phyloP scores from a whole-genome alignment of 2,888 invertebrate species.

The Eledona agricola region DNA sequence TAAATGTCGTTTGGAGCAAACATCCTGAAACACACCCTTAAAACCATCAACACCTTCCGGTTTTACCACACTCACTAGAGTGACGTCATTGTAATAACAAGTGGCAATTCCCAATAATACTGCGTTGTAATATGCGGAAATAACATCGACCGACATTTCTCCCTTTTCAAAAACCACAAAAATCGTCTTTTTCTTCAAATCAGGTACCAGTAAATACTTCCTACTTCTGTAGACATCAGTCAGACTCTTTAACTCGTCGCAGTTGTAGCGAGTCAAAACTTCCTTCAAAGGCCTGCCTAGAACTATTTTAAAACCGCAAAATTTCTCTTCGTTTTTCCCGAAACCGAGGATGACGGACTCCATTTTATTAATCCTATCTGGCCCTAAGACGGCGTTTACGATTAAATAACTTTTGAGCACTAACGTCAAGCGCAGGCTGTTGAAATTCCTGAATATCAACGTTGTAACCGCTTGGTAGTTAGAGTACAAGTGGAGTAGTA shows the following conservation, averaged over 20 bases:
- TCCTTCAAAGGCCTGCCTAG: constrained; percentile 67
- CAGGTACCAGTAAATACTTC: constrained; percentile 67
- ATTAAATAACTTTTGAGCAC: constrained; percentile 74
- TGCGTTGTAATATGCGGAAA: constrained; percentile 76
- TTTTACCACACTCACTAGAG: constrained; percentile 49
- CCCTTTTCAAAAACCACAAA: constrained; percentile 67
- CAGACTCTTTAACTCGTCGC: constrained; percentile 60
- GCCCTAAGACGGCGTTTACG: constrained; percentile 68
- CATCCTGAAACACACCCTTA: constrained; percentile 47
- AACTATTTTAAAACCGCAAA: constrained; percentile 71
- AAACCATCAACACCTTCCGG: not conserved
- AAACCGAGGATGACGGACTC: constrained; percentile 75
- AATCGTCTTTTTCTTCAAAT: constrained; percentile 63
- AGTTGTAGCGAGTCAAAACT: constrained; percentile 38
- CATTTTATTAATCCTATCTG: constrained; percentile 72
- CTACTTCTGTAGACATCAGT: constrained; percentile 63
- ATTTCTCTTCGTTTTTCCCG: constrained; percentile 63
- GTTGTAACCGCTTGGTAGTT: constrained; percentile 89
- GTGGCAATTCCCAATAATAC: constrained; percentile 65
- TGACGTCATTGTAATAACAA: constrained; percentile 55
- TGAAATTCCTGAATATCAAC: constrained; percentile 82
- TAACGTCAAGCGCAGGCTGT: constrained; percentile 78
- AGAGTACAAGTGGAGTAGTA: constrained; percentile 81
- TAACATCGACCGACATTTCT: constrained; percentile 65
- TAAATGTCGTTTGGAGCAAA: constrained; percentile 55